Evolutionary conservation across 1,140 invertebrate genomes (phyloP), one percentile per base, ranked within the genome.

Genomic region (Venturia canescens): DNA sequence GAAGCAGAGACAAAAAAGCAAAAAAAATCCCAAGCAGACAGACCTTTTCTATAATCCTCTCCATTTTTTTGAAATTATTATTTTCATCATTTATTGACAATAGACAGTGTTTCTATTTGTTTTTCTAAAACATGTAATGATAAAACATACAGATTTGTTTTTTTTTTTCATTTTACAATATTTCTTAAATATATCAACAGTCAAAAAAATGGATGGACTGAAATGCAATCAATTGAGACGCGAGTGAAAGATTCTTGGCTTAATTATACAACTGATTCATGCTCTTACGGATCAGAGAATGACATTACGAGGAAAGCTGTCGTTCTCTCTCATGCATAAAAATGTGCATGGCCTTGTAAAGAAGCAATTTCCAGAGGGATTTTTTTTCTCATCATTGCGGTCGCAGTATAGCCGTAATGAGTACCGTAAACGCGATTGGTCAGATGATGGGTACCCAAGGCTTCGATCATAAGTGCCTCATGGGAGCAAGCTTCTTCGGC

Each of bases 391-490:
- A 44, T 92, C 97, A 97, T 98, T 0, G 18, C 53, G 1, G 94
- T 94, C n/a, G 94, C 92, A 0, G 94, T 92, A 0, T 94, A 90
- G 0, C 97, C 97, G 87, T 98, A 98, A 88, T 96, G 97, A 79
- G 97, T 95, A 0, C 98, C 98, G 57, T 88, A 88, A 88, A 96
- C 96, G 18, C 95, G 89, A 92, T 99, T 99, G 29, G 94, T 97
- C 75, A 99, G 91, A 86, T 96, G 95, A 2, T 93, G 86, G 15
- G 97, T 81, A 84, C 97, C 96, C 44, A 99, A 87, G 0, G 97
- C 96, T 85, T 97, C 96, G 23, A 99, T 98, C 93, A 99, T 99
- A 26, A 96, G 94, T 1, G 98, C 98, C 91, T 99, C 98, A 80
- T 98, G 93, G 0, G 97, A 98, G 85, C 96, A 97, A 3, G 98